Evolutionary conservation across 2,797 vertebrate species (phyloP).

Genomic region (Myoxocephalus aenaeus): DNA sequence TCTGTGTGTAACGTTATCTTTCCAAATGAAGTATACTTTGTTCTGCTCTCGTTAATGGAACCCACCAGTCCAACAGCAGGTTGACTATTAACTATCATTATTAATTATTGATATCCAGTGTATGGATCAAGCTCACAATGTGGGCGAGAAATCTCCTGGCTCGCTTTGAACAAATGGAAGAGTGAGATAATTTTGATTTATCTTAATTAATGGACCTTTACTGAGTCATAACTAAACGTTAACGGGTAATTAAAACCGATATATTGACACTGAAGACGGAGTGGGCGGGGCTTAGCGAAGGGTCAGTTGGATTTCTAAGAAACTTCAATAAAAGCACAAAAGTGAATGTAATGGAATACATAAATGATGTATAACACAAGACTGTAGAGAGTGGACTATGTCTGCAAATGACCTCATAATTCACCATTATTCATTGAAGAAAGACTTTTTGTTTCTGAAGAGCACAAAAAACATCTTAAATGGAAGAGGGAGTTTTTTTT

Average conservation of each 20-base stretch:
- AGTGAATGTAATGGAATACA: neutral
- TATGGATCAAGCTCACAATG: no score
- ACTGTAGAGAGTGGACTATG: neutral
- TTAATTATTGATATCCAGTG: no score
- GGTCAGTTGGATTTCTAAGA: neutral
- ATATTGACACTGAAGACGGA: no score
- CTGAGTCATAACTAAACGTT: no score
- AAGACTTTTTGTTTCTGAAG: conserved; percentile 4
- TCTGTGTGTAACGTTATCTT: neutral
- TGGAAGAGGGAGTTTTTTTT: conserved; percentile 13
- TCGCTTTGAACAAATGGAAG: no score
- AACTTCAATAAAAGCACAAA: neutral
- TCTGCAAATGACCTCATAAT: neutral
- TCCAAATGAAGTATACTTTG: no score
- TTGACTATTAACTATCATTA: no score
- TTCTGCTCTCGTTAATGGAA: no score
- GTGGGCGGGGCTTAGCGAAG: neutral
- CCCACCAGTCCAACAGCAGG: no score
- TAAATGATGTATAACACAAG: neutral
- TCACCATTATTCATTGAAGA: conserved; percentile 4
- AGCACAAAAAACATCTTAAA: neutral
- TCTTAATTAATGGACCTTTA: neutral
- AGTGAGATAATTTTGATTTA: neutral
- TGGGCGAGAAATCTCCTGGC: no score
- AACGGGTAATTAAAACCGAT: no score